Base-by-base conservation (phyloP, 2,888 invertebrate species). In the Euclidia mi region DNA sequence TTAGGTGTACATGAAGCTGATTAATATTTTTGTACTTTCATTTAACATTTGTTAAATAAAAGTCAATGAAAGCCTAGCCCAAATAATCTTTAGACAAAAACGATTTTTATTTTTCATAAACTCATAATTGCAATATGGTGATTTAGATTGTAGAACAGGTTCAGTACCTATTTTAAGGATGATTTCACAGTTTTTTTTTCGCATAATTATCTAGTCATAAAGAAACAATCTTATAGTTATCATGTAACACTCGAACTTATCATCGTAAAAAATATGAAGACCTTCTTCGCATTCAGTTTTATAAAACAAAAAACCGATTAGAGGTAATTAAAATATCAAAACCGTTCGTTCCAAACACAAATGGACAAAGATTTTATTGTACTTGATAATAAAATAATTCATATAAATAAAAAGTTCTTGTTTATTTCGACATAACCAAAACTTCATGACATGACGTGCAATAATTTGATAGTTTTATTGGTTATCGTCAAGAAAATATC, bases 381-480 rank as follows among this genome's bases (percentile, higher is more conserved):
- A 81, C 79, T 88, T 79, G 70, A 84, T 87, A 87, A 82, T 87
- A 87, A 88, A 87, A 90, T 87, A 88, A 88, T 86, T 87, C 81
- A 84, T 83, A 80, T 68, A 81, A 88, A 84, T 68, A 86, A 89
- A 91, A 87, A 81, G 62, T 62, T 61, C 71, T 83, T 88, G 84
- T 88, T 89, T 88, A 89, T 88, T 84, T 84, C 82, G 71, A 70
- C 72, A 78, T 75, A 82, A 79, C 78, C 71, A 78, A 82, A 85
- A 81, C 76, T 83, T 86, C 82, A 85, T 79, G 85, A 84, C 83
- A 79, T 79, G 84, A 81, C 79, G 72, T 78, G 87, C 82, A 85
- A 89, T 90, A 90, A 90, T 90, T 87, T 93, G 82, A 93, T 92
- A 91, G 92, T 92, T 93, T 92, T 93, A 93, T 93, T 86, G 83